These are phyloP conservation scores for Phaethornis superciliosus DNA, from an alignment of 2,113 vertebrate species.

Conservation along the genomic window DNA sequence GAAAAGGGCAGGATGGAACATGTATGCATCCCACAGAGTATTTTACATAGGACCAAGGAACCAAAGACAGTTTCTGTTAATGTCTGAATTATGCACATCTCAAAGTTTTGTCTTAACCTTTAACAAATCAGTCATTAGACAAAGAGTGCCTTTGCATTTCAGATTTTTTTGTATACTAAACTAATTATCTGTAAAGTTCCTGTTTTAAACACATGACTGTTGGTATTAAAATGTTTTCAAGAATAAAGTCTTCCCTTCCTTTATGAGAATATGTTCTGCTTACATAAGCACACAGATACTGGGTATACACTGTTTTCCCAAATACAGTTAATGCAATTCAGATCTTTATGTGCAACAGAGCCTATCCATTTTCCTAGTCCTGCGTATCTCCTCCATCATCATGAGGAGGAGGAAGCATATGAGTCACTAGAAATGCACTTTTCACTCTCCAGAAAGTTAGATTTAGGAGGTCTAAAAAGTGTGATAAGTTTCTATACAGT, in stretches of 20 bases:
- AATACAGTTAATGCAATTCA: slow-evolving; percentile 8
- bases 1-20: background rate
- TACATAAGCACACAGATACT: background rate
- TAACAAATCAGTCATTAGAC: background rate
- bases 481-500: background rate
- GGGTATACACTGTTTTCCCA: background rate
- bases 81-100: background rate
- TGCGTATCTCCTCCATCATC: background rate
- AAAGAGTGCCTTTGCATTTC: background rate
- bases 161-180: background rate
- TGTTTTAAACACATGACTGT: background rate
- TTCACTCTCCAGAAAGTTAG: background rate
- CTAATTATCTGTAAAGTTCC: background rate
- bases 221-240: background rate
- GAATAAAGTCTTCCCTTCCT: background rate
- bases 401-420: background rate
- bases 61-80: background rate
- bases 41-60: background rate
- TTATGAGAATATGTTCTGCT: background rate
- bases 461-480: background rate
- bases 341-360: background rate
- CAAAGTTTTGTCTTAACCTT: background rate
- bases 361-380: background rate
- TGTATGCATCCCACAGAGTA: background rate
- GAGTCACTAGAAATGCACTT: background rate